A percentile compares a stretch with the other conserved stretches of the same genome.
These are phyloP conservation scores for Centruroides sculpturatus DNA, from an alignment of 1,140 invertebrate species.

Conservation along the genomic window DNA sequence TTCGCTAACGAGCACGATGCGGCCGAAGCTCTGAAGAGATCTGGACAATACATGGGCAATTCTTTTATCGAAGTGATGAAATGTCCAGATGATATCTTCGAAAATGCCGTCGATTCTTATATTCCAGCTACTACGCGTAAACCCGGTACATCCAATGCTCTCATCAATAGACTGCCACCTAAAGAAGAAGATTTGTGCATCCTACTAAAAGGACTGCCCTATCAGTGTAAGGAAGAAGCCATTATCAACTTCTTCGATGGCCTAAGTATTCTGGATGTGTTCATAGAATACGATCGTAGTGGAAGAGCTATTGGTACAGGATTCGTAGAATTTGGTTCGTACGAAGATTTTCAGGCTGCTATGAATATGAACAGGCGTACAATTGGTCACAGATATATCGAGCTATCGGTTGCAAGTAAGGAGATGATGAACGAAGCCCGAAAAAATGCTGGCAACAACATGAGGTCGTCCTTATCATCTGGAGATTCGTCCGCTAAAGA, in stretches of 20 bases:
- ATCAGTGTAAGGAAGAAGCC: slow-evolving; percentile 58
- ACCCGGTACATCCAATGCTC: too few species aligned
- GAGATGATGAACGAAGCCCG: slow-evolving; percentile 5
- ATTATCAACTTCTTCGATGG: slow-evolving; percentile 57
- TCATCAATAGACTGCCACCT: neutral
- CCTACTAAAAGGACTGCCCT: slow-evolving; percentile 49
- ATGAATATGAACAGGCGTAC: slow-evolving; percentile 21
- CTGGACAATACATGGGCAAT: slow-evolving; percentile 28
- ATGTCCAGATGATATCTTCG: slow-evolving; percentile 1
- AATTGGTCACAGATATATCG: slow-evolving; percentile 23
- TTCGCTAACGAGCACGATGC: slow-evolving; percentile 49
- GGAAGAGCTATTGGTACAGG: slow-evolving; percentile 39
- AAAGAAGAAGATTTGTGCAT: slow-evolving; percentile 25
- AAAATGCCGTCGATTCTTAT: slow-evolving; percentile 1
- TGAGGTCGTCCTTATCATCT: neutral
- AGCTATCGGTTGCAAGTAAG: slow-evolving; percentile 20
- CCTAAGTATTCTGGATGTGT: slow-evolving; percentile 45
- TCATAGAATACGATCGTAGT: slow-evolving; percentile 46
- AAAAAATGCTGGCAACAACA: neutral
- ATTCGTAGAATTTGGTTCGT: slow-evolving; percentile 54
- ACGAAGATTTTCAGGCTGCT: slow-evolving; percentile 39
- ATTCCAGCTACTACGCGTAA: neutral
- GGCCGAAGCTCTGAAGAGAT: slow-evolving; percentile 46
- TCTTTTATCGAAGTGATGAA: slow-evolving; percentile 22
- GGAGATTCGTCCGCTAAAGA: neutral